Conservation (phyloP, 2,888 invertebrate genomes). For the Orthosia gracilis region DNA sequence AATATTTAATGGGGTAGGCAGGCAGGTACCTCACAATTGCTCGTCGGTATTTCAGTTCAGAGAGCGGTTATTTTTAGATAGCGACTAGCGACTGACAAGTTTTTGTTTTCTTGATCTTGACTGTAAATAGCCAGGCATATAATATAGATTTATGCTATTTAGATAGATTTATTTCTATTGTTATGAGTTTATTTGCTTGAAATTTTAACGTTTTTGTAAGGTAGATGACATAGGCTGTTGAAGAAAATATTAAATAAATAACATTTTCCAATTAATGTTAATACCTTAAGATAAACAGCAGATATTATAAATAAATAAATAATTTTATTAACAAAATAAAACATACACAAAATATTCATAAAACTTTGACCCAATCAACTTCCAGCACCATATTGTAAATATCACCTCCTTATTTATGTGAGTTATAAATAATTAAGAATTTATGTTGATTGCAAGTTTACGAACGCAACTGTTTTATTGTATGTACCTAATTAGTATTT, state of each 20-base stretch:
- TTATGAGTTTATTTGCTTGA: background rate
- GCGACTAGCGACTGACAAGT: conserved; percentile 4
- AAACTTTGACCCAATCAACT: conserved; percentile 50
- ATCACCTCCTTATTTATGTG: conserved; percentile 57
- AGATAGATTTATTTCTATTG: background rate
- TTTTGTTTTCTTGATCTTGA: conserved; percentile 22
- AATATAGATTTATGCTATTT: conserved; percentile 4
- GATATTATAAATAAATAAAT: background rate
- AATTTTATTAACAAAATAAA: conserved; percentile 19
- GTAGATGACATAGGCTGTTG: background rate
- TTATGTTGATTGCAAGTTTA: conserved; percentile 74
- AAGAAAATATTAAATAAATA: background rate
- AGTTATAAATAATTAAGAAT: conserved; percentile 69
- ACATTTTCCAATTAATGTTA: background rate
- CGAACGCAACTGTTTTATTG: conserved; percentile 67
- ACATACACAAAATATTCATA: conserved; percentile 17
- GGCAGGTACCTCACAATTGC: conserved; percentile 25
- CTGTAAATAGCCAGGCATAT: conserved; percentile 4
- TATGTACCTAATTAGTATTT: conserved; percentile 76
- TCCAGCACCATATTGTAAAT: conserved; percentile 54
- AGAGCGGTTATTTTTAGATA: conserved; percentile 49
- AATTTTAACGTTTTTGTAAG: no score
- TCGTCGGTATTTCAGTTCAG: conserved; percentile 26
- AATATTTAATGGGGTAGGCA: conserved; percentile 80
- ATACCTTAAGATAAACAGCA: conserved; percentile 1